Conservation (phyloP, 2,113 vertebrate species). For the Micronycteris hirsuta region DNA sequence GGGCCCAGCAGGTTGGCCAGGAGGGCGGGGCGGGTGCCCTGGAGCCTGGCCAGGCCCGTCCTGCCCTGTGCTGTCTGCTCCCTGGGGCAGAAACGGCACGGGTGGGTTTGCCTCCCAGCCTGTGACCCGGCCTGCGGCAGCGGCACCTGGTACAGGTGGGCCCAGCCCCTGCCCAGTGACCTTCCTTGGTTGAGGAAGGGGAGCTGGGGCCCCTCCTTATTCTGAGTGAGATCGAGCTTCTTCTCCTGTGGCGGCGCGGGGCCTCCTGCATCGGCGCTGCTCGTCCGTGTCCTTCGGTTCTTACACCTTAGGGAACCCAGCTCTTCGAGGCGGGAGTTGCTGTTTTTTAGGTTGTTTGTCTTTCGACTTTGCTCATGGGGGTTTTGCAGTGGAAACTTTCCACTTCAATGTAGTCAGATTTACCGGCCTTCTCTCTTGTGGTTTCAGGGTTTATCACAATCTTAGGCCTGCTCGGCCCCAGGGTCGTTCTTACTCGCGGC, state of each 20-base stretch:
- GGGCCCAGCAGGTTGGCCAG: too few species aligned
- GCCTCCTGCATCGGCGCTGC: too few species aligned
- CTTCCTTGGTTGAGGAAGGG: too few species aligned
- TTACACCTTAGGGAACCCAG: rapidly evolving
- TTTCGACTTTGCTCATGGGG: not conserved
- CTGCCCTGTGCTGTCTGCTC: not conserved
- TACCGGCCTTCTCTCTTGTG: not conserved
- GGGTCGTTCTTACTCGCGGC: not conserved
- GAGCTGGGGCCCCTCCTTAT: too few species aligned
- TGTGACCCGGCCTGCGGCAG: not conserved
- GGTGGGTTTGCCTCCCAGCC: not conserved
- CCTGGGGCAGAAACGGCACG: not conserved
- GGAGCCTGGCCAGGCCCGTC: not conserved
- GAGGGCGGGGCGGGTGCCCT: rapidly evolving
- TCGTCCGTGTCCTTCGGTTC: too few species aligned
- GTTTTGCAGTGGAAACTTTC: not conserved
- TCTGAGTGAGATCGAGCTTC: too few species aligned
- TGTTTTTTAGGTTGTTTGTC: not conserved
- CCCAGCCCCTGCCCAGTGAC: too few species aligned
- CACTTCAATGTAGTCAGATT: not conserved
- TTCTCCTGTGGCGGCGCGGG: too few species aligned
- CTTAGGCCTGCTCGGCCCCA: not conserved
- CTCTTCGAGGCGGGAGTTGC: not conserved
- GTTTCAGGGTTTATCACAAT: not conserved
- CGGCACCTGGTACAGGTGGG: not conserved